phyloP scores from a whole-genome alignment of 2,113 vertebrate genomes.

The Sapayoa aenigma region DNA sequence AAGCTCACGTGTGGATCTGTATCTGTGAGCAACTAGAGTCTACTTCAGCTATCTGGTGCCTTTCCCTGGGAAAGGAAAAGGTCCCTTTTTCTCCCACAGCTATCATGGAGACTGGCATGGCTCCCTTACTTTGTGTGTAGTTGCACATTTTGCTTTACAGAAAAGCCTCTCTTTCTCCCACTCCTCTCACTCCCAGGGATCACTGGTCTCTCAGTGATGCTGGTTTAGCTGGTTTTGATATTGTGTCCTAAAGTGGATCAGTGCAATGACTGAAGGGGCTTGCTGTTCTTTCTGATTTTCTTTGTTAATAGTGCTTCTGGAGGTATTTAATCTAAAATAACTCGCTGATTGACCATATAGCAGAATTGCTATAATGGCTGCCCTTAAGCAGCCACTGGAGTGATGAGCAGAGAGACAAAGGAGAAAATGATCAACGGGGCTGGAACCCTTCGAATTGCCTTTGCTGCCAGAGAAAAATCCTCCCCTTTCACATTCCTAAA shows the following conservation, averaged over 20 bases:
- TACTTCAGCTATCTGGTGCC: neutral
- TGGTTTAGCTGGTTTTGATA: neutral
- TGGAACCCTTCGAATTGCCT: neutral
- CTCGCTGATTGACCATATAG: neutral
- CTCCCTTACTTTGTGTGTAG: neutral
- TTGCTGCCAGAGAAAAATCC: slow-evolving; percentile 39
- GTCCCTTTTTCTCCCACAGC: neutral
- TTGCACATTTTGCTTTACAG: neutral
- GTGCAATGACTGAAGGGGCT: neutral
- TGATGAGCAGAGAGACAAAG: neutral
- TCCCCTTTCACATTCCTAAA: slow-evolving; percentile 50
- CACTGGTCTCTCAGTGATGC: neutral
- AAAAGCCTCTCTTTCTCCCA: neutral
- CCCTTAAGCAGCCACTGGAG: neutral
- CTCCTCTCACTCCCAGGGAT: neutral
- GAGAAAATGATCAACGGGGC: neutral
- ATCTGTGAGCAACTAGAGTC: neutral
- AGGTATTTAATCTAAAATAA: slow-evolving; percentile 4
- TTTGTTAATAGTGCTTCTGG: neutral
- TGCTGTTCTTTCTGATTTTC: neutral
- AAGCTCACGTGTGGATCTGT: neutral
- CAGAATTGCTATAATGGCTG: neutral
- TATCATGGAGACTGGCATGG: neutral
- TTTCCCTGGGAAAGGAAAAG: neutral
- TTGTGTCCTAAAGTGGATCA: neutral